Percentiles rank a stretch among this genome's conserved stretches.
Evolutionary conservation across 2,888 invertebrate species (phyloP).

Genomic region (Eupelmus urozonus): DNA sequence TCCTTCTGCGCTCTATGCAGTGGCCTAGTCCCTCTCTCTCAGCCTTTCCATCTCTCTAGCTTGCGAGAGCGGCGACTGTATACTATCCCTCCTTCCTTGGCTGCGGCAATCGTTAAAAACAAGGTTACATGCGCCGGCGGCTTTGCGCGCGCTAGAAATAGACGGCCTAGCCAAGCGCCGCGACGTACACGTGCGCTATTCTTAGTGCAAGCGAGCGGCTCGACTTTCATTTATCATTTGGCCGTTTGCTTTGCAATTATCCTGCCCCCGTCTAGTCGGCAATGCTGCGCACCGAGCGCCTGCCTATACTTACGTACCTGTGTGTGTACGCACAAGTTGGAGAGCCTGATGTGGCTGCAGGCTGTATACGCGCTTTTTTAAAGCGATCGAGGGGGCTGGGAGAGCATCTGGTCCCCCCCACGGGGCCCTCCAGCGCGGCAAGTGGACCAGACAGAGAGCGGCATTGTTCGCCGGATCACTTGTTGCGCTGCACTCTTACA

Average conservation of each 20-base stretch:
- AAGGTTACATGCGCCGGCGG: slow-evolving; percentile 44
- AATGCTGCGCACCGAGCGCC: too few species aligned
- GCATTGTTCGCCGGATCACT: neutral
- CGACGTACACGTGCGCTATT: neutral
- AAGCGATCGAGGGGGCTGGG: too few species aligned
- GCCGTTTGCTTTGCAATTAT: slow-evolving; percentile 44
- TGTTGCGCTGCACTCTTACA: too few species aligned
- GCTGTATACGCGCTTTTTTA: too few species aligned
- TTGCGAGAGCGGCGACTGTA: neutral
- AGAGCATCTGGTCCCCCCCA: neutral
- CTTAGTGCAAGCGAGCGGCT: neutral
- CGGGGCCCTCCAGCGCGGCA: neutral
- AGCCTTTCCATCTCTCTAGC: neutral
- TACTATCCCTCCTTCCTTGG: neutral
- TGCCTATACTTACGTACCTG: too few species aligned
- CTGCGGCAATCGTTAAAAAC: slow-evolving; percentile 48
- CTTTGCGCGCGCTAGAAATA: slow-evolving; percentile 42
- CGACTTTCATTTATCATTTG: slow-evolving; percentile 55
- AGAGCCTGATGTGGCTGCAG: too few species aligned
- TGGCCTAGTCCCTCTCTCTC: neutral
- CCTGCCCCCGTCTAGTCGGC: too few species aligned
- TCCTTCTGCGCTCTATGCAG: neutral
- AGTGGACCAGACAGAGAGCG: slow-evolving; percentile 8
- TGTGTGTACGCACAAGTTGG: too few species aligned
- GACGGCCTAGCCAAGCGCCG: slow-evolving; percentile 48